Evolutionary conservation across 2,797 vertebrate genomes (phyloP).

Genomic region (Myoxocephalus aenaeus): DNA sequence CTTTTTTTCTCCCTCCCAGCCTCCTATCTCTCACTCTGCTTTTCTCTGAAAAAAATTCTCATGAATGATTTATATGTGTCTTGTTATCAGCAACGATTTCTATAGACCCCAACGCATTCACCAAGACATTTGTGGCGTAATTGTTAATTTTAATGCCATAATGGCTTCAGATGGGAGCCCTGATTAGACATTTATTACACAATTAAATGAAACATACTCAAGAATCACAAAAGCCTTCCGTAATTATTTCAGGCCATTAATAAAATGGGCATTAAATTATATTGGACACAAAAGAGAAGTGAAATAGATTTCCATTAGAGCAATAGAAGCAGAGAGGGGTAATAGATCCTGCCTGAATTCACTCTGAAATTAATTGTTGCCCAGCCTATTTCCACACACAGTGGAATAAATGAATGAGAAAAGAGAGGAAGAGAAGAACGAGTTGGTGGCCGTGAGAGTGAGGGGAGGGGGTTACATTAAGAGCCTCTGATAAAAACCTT

Average conservation of each 20-base stretch:
- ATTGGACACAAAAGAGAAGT: constrained; percentile 99
- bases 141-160: constrained; percentile 99
- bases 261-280: constrained; percentile 99
- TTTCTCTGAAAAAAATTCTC: constrained; percentile 87
- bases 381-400: constrained; percentile 99
- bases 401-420: constrained; percentile 99
- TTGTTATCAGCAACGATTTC: constrained; percentile 99
- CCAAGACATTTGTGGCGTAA: constrained; percentile 98
- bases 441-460: constrained; percentile 81
- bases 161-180: constrained; percentile 99
- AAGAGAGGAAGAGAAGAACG: constrained; percentile 81
- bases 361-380: constrained; percentile 99
- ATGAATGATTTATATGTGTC: constrained; percentile 99
- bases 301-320: constrained; percentile 99
- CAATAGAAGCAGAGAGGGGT: constrained; percentile 99
- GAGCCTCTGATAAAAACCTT: constrained; percentile 85
- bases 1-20: constrained; percentile 80
- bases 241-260: constrained; percentile 99
- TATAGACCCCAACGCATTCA: constrained; percentile 99
- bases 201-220: constrained; percentile 99
- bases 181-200: constrained; percentile 99
- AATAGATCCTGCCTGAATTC: constrained; percentile 99
- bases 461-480: constrained; percentile 81
- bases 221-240: constrained; percentile 99
- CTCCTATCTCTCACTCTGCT: constrained; percentile 84